Percentiles rank a stretch among this genome's conserved stretches.
phyloP scores from a whole-genome alignment of 2,888 invertebrate genomes.

The Quadroppia sp. region DNA sequence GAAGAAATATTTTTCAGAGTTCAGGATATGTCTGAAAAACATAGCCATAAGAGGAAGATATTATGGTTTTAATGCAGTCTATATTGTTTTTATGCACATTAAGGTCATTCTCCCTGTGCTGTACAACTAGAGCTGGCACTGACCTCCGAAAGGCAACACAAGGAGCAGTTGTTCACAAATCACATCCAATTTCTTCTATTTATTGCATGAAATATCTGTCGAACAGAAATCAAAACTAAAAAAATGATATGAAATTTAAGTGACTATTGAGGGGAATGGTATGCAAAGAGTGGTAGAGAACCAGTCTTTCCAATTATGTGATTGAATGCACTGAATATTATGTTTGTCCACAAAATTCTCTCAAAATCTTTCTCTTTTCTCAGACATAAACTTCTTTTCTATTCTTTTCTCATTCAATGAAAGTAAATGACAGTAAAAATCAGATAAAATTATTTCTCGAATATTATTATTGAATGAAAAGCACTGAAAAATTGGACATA shows the following conservation, averaged over 20 bases:
- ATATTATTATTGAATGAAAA: conserved; percentile 23
- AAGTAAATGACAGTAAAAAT: conserved; percentile 33
- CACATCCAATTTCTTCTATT: not conserved
- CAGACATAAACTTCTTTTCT: not conserved
- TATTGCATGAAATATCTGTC: conserved; percentile 33
- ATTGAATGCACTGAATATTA: not conserved
- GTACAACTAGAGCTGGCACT: conserved; percentile 6
- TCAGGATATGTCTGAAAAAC: conserved; percentile 4
- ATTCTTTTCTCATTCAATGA: not conserved
- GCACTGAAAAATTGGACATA: conserved; percentile 9
- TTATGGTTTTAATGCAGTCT: not conserved
- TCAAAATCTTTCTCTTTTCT: not conserved
- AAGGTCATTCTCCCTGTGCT: conserved; percentile 2
- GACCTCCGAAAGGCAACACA: not conserved
- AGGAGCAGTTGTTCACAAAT: not conserved
- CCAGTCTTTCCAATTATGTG: conserved; percentile 21
- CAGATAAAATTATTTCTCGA: conserved; percentile 22
- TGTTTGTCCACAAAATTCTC: conserved; percentile 21
- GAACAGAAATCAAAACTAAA: not conserved
- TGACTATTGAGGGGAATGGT: not conserved
- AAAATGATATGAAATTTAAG: not conserved
- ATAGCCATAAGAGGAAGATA: conserved; percentile 14
- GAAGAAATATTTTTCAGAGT: not conserved
- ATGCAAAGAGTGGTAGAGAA: not conserved
- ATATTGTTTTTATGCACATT: not conserved